A percentile compares a stretch with the other conserved stretches of the same genome.
Evolutionary conservation across 2,113 vertebrate genomes (phyloP).

Genomic region (Machaerirhynchus nigripectus): DNA sequence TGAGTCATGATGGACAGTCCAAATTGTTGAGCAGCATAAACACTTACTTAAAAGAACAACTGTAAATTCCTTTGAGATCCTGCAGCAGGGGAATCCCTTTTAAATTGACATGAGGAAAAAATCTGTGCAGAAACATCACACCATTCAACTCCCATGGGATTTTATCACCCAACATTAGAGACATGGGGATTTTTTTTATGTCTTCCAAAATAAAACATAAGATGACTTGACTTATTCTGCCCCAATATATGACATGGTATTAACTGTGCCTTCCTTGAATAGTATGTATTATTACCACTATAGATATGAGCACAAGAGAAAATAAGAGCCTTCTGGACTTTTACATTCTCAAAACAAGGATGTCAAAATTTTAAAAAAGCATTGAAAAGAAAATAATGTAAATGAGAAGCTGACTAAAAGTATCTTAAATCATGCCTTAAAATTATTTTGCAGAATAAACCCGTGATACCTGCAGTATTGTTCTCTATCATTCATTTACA

Average conservation of each 20-base stretch:
- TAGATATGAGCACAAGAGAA: neutral
- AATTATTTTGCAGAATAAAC: neutral
- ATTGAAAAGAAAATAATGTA: neutral
- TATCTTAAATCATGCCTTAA: neutral
- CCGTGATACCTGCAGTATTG: neutral
- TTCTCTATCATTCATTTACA: neutral
- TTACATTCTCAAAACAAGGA: neutral
- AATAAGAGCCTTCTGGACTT: neutral
- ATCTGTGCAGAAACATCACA: neutral
- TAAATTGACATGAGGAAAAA: neutral
- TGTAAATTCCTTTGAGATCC: neutral
- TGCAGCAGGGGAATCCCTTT: neutral
- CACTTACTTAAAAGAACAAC: conserved; percentile 16
- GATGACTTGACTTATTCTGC: neutral
- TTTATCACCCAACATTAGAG: neutral
- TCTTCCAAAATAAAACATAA: neutral
- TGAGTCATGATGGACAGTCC: neutral
- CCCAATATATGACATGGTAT: neutral
- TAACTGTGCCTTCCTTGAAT: neutral
- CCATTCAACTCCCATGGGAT: neutral
- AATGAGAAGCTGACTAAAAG: neutral
- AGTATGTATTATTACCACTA: neutral
- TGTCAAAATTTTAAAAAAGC: neutral
- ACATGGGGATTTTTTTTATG: neutral
- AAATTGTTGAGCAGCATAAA: neutral